These are phyloP conservation scores for Apodemia mormo DNA, from an alignment of 2,888 invertebrate genomes.

Conservation along the genomic window DNA sequence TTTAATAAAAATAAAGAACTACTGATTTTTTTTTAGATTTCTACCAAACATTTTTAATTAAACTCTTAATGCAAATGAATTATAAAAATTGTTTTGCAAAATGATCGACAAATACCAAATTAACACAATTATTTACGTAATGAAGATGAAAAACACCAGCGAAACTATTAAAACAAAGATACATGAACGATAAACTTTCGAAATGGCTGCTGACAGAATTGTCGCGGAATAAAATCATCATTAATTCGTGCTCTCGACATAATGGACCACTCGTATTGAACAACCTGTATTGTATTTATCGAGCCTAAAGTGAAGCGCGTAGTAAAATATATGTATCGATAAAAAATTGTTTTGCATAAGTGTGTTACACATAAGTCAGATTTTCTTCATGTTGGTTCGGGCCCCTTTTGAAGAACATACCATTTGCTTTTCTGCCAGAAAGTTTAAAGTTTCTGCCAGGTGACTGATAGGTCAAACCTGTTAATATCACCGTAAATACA, in stretches of 20 bases:
- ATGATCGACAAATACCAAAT: background rate
- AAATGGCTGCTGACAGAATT: conserved; percentile 43
- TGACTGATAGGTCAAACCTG: too few relatives aligned
- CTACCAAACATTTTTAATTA: too few relatives aligned
- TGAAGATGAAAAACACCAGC: conserved; percentile 24
- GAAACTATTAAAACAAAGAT: conserved; percentile 27
- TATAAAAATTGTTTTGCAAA: too few relatives aligned
- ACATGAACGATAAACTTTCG: conserved; percentile 47
- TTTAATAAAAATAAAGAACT: too few relatives aligned
- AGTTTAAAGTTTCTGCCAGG: too few relatives aligned
- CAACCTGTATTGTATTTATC: conserved; percentile 61
- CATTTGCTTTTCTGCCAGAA: too few relatives aligned
- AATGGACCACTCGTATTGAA: conserved; percentile 73
- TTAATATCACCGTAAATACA: too few relatives aligned
- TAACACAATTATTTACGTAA: background rate
- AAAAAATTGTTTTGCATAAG: background rate
- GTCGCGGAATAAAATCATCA: conserved; percentile 70
- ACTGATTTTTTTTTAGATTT: too few relatives aligned
- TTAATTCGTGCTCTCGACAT: conserved; percentile 74
- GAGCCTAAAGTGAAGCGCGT: conserved; percentile 35
- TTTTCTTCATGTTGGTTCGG: too few relatives aligned
- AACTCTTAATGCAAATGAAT: too few relatives aligned
- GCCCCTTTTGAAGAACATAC: too few relatives aligned
- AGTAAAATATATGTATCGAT: conserved; percentile 35
- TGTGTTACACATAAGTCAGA: too few relatives aligned